phyloP scores from a whole-genome alignment of 2,888 invertebrate species.

The Geophilus truncorum region DNA sequence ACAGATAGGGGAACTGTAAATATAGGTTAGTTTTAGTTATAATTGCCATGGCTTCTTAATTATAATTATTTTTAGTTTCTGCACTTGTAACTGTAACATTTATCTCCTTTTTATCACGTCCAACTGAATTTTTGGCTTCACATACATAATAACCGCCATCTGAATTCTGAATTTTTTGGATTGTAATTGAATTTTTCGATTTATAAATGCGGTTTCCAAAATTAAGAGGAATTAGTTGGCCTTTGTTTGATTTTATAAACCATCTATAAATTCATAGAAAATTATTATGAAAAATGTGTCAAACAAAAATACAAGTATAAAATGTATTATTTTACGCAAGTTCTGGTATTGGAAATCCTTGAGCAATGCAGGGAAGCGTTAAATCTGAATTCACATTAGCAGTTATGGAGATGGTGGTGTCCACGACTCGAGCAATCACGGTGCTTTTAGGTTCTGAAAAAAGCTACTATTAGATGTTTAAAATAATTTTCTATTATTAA shows the following conservation, averaged over 20 bases:
- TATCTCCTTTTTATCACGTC: neutral
- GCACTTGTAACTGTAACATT: slow-evolving; percentile 30
- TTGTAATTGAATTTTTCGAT: neutral
- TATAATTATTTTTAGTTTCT: no score
- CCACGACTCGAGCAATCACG: neutral
- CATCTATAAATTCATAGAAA: slow-evolving; percentile 2
- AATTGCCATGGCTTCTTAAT: no score
- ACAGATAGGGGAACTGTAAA: neutral
- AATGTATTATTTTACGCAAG: neutral
- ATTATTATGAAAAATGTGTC: neutral
- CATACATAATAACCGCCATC: slow-evolving; percentile 41
- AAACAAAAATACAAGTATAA: no score
- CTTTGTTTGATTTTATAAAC: neutral
- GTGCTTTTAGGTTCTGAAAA: neutral
- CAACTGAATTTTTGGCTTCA: slow-evolving; percentile 1
- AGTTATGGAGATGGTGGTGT: neutral
- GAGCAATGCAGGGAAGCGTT: slow-evolving; percentile 33
- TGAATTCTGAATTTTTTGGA: neutral
- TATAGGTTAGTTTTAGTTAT: neutral
- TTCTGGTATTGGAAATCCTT: slow-evolving; percentile 35
- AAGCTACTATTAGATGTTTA: neutral
- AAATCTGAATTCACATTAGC: slow-evolving; percentile 30
- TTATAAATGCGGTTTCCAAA: neutral
- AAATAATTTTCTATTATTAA: neutral
- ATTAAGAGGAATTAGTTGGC: neutral